Conservation (phyloP, 2,888 invertebrate species). For the Acleris cristana region DNA sequence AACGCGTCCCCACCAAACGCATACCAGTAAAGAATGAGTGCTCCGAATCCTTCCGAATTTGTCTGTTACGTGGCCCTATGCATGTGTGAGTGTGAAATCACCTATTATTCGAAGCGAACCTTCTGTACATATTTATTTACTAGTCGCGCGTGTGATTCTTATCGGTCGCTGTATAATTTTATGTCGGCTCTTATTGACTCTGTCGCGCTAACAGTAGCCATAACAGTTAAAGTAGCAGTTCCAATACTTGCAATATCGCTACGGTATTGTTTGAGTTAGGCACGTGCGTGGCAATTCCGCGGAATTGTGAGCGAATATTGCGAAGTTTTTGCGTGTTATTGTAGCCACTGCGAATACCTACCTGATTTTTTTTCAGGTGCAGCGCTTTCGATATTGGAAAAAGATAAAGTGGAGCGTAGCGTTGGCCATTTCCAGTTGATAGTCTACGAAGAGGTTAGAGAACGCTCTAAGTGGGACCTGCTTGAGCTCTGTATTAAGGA, state of each 20-base stretch:
- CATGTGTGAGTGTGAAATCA: no score
- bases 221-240: slow-evolving; percentile 29
- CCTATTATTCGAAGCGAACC: no score
- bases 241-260: slow-evolving; percentile 29
- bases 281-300: slow-evolving; percentile 24
- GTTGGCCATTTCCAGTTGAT: neutral
- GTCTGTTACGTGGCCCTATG: no score
- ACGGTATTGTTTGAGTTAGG: slow-evolving; percentile 25
- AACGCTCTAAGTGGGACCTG: no score
- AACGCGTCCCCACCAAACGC: no score
- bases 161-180: slow-evolving; percentile 32
- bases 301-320: slow-evolving; percentile 15
- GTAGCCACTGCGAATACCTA: neutral
- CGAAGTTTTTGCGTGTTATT: slow-evolving; percentile 9
- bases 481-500: no score
- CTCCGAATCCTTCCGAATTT: no score
- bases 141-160: slow-evolving; percentile 25
- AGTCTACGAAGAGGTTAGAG: no score
- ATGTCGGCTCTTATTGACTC: slow-evolving; percentile 34
- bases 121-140: no score
- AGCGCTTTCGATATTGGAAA: slow-evolving; percentile 15
- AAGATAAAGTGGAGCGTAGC: neutral
- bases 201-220: slow-evolving; percentile 29
- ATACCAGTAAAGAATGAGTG: no score
- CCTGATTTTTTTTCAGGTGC: slow-evolving; percentile 16